These are phyloP conservation scores for Oreortyx pictus DNA, from an alignment of 2,797 vertebrate species.

Conservation along the genomic window DNA sequence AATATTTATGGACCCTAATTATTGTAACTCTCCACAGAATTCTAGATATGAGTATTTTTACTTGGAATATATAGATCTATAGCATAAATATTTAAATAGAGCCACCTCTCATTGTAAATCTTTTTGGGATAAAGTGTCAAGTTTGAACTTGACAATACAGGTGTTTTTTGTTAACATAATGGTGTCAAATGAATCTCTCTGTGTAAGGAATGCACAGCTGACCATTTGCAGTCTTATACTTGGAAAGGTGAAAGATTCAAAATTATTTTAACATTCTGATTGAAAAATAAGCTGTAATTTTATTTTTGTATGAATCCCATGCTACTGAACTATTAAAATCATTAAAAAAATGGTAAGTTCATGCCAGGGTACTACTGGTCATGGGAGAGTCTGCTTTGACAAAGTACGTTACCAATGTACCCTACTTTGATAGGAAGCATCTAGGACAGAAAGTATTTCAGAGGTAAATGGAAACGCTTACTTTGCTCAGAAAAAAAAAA, in stretches of 20 bases:
- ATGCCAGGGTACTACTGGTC: conserved; percentile 1
- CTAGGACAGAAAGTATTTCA: conserved; percentile 74
- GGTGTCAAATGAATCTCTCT: conserved; percentile 80
- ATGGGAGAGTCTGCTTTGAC: background rate
- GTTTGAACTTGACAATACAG: conserved; percentile 75
- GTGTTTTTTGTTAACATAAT: conserved; percentile 78
- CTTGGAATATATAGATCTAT: conserved; percentile 83
- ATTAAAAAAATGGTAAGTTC: background rate
- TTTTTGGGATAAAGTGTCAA: conserved; percentile 76
- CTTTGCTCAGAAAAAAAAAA: background rate
- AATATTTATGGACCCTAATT: conserved; percentile 93
- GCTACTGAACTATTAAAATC: conserved; percentile 8
- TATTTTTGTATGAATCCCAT: conserved; percentile 54
- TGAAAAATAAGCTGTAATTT: conserved; percentile 29
- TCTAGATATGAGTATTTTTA: conserved; percentile 87
- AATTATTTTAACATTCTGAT: conserved; percentile 33
- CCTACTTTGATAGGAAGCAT: conserved; percentile 66
- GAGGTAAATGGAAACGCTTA: conserved; percentile 33
- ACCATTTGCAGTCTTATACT: conserved; percentile 60
- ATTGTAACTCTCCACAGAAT: conserved; percentile 85
- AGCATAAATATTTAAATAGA: conserved; percentile 82
- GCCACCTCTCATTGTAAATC: conserved; percentile 75
- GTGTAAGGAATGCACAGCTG: conserved; percentile 83
- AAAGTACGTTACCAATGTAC: background rate
- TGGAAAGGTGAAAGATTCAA: conserved; percentile 45